phyloP scores from a whole-genome alignment of 2,113 vertebrate genomes.

The Scartelaos histophorus region DNA sequence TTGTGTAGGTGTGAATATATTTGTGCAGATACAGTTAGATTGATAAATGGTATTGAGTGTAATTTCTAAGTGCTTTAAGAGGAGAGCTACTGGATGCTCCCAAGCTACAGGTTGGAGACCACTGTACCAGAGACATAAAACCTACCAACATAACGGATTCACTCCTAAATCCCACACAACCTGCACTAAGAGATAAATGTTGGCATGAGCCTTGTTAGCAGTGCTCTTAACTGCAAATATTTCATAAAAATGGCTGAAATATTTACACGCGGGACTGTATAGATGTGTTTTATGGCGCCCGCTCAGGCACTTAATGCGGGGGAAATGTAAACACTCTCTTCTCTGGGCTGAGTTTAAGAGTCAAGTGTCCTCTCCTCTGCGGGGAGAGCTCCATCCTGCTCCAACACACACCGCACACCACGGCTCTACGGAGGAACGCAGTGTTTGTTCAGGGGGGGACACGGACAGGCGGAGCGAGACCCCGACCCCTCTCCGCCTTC shows the following conservation, averaged over 20 bases:
- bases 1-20: too few species aligned
- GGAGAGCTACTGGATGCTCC: too few species aligned
- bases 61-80: too few species aligned
- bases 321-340: neutral
- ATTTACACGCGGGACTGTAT: neutral
- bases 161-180: neutral
- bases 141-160: too few species aligned
- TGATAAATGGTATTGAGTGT: too few species aligned
- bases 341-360: neutral
- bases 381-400: neutral
- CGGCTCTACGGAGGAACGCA: neutral
- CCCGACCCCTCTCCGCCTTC: slow-evolving; percentile 8
- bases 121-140: too few species aligned
- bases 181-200: neutral
- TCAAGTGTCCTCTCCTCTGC: neutral
- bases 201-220: neutral
- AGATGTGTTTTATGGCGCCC: neutral
- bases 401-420: neutral
- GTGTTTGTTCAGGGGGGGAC: slow-evolving; percentile 8
- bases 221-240: neutral
- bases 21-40: too few species aligned
- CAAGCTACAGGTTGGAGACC: too few species aligned
- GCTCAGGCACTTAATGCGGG: neutral
- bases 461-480: slow-evolving; percentile 2
- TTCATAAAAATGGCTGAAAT: neutral